Base-by-base conservation (phyloP, 2,113 vertebrate genomes). In the Cinclus mexicanus region DNA sequence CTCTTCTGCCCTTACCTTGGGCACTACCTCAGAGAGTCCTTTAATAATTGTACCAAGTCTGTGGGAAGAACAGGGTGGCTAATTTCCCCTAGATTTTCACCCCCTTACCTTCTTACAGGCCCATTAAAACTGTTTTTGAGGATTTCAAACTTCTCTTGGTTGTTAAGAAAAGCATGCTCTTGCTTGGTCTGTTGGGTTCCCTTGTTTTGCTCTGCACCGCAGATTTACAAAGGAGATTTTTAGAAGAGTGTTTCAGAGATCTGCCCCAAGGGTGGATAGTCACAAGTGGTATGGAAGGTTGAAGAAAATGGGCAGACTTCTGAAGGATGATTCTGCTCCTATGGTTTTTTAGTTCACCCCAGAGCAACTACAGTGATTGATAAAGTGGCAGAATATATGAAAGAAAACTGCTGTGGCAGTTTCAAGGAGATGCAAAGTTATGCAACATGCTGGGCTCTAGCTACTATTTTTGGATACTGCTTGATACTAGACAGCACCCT, bases 201-300 rank as follows among this genome's bases (percentile, higher is more conserved):
- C 75, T 56, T 0, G 0, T 49, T 55, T 21, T 42, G 5, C 7
- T 56, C 17, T 0, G 0, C 16, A 41, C 14, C 25, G 18, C 10
- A 14, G 21, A 64, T 21, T 29, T 41, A 18, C 21, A 49, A 35
- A 71, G 49, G 16, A 79, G 29, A 35, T 71, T 55, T 70, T 63
- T 17, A 49, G 49, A 9, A 56, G 21, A 42, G 7, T 31, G 29
- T 42, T 64, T 79, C 49, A 56, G 41, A 79, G 16, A 64, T 56
- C 11, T 49, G 21, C 29, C 35, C 42, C 17, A 35, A 31, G 49
- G 24, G 11, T n/a, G 22, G 12, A 53, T 33, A 35, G 28, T 20
- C 47, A 63, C 26, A n/a, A 53, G 24, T 28, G n/a, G 41, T 15
- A 41, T 25, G 29, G 65, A 56, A 63, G 35, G 35, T 64, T 31